Evolutionary conservation across 2,797 vertebrate genomes (phyloP).

Genomic region (Acestrorhynchus altus): DNA sequence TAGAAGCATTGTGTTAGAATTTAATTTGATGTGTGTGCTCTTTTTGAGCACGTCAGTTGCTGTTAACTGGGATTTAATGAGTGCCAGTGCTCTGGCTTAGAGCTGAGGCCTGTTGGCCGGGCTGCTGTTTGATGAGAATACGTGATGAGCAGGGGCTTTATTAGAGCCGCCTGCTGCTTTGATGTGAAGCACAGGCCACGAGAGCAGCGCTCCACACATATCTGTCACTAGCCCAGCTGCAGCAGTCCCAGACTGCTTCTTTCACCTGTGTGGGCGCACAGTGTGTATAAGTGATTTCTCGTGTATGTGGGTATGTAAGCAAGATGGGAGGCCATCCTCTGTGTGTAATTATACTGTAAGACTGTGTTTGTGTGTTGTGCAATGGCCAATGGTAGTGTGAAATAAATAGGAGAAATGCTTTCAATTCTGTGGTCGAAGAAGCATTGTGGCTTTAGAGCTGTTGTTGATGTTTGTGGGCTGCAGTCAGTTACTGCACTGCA

Average conservation of each 20-base stretch:
- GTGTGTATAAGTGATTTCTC: background rate
- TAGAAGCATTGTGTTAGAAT: no score
- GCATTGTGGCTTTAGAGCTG: background rate
- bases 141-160: slow-evolving; percentile 79
- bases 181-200: slow-evolving; percentile 69
- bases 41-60: background rate
- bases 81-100: slow-evolving; percentile 11
- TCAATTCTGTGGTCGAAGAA: slow-evolving; percentile 8
- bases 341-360: background rate
- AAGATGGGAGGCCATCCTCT: background rate
- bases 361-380: background rate
- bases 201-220: slow-evolving; percentile 79
- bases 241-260: slow-evolving; percentile 44
- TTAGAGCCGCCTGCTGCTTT: slow-evolving; percentile 76
- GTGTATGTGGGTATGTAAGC: background rate
- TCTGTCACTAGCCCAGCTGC: slow-evolving; percentile 84
- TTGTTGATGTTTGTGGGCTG: slow-evolving; percentile 9
- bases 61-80: slow-evolving; percentile 26
- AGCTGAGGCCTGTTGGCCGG: slow-evolving; percentile 67
- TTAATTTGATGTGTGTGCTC: background rate
- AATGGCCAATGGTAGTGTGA: background rate
- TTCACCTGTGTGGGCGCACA: slow-evolving; percentile 22
- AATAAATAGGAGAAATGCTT: slow-evolving; percentile 13
- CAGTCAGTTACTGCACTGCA: background rate
- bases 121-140: slow-evolving; percentile 77